Base-by-base conservation (phyloP, 1,140 invertebrate species). In the Hydropsyche tenuis region DNA sequence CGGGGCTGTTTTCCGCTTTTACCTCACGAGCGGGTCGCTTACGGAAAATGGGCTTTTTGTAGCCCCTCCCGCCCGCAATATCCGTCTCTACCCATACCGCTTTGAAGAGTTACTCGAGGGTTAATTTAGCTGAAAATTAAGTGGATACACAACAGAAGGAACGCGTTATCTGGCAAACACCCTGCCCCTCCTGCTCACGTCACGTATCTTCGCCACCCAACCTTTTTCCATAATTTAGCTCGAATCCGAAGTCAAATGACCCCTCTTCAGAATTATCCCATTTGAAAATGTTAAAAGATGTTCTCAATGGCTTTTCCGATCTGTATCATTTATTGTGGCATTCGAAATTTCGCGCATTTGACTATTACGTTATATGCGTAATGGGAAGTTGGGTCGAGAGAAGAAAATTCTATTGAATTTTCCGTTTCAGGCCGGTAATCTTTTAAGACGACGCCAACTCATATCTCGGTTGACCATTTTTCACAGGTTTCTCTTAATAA, bases 41-140 rank as follows among this genome's bases (percentile, higher is more conserved):
- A 25, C 22, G 23, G 9, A 14, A 23, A 25, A 60, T 60, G 23
- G 56, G 56, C 56, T 60, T 60, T 60, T 60, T 60, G 56, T 51
- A 63, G 3, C 56, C 45, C 69, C 69, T 20, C 22, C 11, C 56
- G 20, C 23, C 16, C 62, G 23, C 16, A 65, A 65, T 65, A 65
- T 65, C 30, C 63, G 6, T 18, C 37, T n/a, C 42, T 6, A 4
- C 14, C 56, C 7, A 27, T 14, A 42, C 22, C 62, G 43, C 63
- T 73, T 73, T 73, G 71, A 73, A 73, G 71, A 73, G 71, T 73
- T 66, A 73, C 71, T 73, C 30, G 42, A 53, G 71, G 63, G 71
- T 73, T 73, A 73, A 73, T 73, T 65, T 66, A 66, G 71, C 71
- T 73, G 71, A 73, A 73, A 73, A 73, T 73, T 73, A 73, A 73